Evolutionary conservation across 2,113 vertebrate species (phyloP).

Genomic region (Lontra canadensis): DNA sequence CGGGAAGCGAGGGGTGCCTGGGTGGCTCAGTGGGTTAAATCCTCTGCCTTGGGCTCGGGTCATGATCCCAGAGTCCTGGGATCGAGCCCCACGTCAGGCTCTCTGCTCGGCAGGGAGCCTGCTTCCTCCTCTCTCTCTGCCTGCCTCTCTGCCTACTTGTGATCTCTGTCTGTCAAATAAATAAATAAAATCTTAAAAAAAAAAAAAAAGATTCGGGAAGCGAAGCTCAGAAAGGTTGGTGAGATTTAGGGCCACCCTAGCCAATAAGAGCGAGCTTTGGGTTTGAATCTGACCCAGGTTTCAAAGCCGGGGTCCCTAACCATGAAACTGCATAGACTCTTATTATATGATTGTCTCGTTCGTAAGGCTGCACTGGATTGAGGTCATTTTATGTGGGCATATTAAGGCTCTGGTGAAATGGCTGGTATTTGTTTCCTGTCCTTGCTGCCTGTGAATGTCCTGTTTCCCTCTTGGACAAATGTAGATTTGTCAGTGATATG

Average conservation of each 20-base stretch:
- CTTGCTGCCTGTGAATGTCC: neutral
- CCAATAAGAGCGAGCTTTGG: neutral
- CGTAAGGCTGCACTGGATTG: accelerated
- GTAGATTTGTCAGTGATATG: neutral
- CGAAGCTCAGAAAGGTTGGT: neutral
- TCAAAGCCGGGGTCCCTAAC: neutral
- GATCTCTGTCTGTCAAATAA: too few relatives aligned
- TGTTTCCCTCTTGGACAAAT: neutral
- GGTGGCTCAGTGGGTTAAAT: too few relatives aligned
- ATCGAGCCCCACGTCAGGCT: too few relatives aligned
- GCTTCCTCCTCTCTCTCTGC: too few relatives aligned
- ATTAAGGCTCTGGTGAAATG: neutral
- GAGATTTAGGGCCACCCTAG: neutral
- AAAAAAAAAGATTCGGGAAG: neutral
- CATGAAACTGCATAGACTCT: neutral
- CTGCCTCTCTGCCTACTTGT: too few relatives aligned
- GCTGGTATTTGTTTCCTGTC: neutral
- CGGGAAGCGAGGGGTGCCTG: neutral
- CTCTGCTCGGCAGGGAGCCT: too few relatives aligned
- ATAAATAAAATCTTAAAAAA: too few relatives aligned
- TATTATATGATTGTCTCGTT: accelerated
- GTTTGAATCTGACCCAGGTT: neutral
- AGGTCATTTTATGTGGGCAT: neutral
- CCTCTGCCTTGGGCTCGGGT: too few relatives aligned
- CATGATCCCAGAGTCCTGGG: too few relatives aligned